Evolutionary conservation across 2,797 vertebrate genomes (phyloP).

Genomic region (Oryzias sinensis): DNA sequence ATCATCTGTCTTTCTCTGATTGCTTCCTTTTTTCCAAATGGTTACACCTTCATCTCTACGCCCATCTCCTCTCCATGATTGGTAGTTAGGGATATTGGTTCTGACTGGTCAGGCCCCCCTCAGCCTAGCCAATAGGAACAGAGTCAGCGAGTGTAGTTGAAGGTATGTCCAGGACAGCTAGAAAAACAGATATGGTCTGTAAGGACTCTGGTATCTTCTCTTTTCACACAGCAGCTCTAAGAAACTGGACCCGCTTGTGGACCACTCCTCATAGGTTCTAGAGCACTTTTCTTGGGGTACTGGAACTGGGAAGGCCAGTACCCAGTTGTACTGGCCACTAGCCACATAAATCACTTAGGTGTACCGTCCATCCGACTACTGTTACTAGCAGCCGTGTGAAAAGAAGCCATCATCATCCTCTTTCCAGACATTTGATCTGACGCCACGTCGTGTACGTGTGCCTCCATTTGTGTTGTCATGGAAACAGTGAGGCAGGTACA

Average conservation of each 20-base stretch:
- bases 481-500: conserved; percentile 14
- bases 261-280: neutral
- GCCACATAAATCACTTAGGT: conserved; percentile 5
- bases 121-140: conserved; percentile 67
- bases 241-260: conserved; percentile 15
- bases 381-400: conserved; percentile 48
- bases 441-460: conserved; percentile 33
- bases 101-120: conserved; percentile 63
- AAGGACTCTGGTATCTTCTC: conserved; percentile 51
- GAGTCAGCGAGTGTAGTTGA: conserved; percentile 52
- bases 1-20: conserved; percentile 38
- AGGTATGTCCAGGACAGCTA: conserved; percentile 20
- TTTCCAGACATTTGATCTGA: conserved; percentile 49
- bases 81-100: conserved; percentile 60
- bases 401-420: conserved; percentile 48
- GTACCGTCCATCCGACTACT: neutral
- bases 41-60: conserved; percentile 65
- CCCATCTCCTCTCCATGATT: conserved; percentile 52
- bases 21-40: conserved; percentile 43
- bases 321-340: neutral
- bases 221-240: conserved; percentile 53
- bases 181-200: conserved; percentile 30
- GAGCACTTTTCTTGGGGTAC: conserved; percentile 4
- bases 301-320: conserved; percentile 6
- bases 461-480: conserved; percentile 41